Percentiles rank a stretch among this genome's conserved stretches.
Conservation (phyloP, 1,140 invertebrate species). For the Meloidogyne exigua region DNA sequence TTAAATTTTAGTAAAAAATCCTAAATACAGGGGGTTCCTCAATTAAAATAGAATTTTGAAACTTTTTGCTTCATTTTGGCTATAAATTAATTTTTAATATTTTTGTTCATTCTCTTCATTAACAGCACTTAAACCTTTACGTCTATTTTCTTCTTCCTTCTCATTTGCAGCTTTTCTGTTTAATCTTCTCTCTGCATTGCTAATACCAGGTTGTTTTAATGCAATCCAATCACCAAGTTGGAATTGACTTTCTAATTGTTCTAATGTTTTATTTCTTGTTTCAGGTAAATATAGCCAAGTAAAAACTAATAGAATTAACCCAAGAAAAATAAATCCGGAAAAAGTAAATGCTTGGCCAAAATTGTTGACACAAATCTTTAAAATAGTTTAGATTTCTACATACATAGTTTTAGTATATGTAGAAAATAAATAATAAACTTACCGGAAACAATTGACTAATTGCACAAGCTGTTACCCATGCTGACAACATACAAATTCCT, state of each 20-base stretch:
- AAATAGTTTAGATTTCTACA: no score
- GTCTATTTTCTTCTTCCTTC: neutral
- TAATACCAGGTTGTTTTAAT: neutral
- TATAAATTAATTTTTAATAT: no score
- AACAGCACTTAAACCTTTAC: neutral
- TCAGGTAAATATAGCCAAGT: conserved; percentile 20
- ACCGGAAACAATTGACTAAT: conserved; percentile 16
- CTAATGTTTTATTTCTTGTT: conserved; percentile 21
- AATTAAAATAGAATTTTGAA: no score
- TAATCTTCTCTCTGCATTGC: neutral
- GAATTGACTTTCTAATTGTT: conserved; percentile 18
- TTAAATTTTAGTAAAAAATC: no score
- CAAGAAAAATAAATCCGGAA: conserved; percentile 8
- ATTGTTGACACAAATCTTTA: conserved; percentile 15
- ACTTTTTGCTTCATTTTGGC: no score
- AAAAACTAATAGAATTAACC: conserved; percentile 16
- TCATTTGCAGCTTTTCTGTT: neutral
- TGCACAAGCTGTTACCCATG: neutral
- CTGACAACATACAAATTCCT: conserved; percentile 14
- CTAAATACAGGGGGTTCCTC: no score
- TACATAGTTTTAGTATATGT: no score
- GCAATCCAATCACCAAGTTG: conserved; percentile 9
- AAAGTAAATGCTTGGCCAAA: conserved; percentile 13
- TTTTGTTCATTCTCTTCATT: neutral
- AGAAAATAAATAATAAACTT: neutral